Evolutionary conservation across 2,888 invertebrate species (phyloP).

Genomic region (Pegoplata infirma): DNA sequence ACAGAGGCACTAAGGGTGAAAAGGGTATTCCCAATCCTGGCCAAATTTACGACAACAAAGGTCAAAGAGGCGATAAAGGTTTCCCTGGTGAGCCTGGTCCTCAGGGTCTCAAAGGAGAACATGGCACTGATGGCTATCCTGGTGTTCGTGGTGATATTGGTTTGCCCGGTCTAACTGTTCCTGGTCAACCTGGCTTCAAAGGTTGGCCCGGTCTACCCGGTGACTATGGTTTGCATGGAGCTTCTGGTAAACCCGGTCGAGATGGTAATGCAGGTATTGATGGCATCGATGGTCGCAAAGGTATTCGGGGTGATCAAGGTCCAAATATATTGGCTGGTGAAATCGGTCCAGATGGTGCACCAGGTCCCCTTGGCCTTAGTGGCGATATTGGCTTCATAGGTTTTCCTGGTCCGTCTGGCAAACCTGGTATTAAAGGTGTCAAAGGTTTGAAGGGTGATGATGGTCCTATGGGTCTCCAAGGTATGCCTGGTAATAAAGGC

Average conservation of each 20-base stretch:
- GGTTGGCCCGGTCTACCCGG: constrained; percentile 85
- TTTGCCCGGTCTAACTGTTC: constrained; percentile 77
- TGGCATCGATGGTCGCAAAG: constrained; percentile 77
- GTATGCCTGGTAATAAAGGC: constrained; percentile 80
- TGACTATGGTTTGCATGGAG: constrained; percentile 82
- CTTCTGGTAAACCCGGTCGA: constrained; percentile 80
- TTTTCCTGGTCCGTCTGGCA: constrained; percentile 78
- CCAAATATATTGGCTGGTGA: constrained; percentile 76
- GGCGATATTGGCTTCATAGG: constrained; percentile 80
- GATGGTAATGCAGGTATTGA: constrained; percentile 77
- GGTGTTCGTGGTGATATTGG: constrained; percentile 81
- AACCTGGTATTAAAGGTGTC: constrained; percentile 79
- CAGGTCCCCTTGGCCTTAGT: constrained; percentile 77
- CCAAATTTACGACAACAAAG: constrained; percentile 78
- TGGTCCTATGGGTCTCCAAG: constrained; percentile 81
- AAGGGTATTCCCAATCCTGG: constrained; percentile 81
- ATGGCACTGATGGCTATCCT: constrained; percentile 80
- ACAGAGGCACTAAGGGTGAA: constrained; percentile 78
- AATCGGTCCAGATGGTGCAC: constrained; percentile 75
- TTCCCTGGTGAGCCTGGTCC: constrained; percentile 79
- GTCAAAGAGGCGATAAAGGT: constrained; percentile 78
- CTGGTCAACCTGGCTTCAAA: constrained; percentile 82
- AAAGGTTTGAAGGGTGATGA: constrained; percentile 80
- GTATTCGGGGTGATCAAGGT: constrained; percentile 78
- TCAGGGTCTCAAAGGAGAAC: constrained; percentile 81